Base-by-base conservation (phyloP, 2,113 vertebrate species). In the Tenrec ecaudatus region DNA sequence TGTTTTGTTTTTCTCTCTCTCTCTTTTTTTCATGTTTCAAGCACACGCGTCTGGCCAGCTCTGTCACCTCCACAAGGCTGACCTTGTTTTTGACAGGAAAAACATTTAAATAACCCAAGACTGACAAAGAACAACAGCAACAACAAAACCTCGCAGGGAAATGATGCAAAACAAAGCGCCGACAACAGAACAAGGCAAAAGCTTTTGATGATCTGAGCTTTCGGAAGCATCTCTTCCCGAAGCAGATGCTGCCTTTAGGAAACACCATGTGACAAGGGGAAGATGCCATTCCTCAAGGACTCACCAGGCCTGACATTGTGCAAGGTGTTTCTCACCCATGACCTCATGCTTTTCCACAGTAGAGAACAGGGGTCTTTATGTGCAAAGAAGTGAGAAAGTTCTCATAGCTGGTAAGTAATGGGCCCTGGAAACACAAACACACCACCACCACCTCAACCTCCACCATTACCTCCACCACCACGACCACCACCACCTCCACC, bases 1-100 rank as follows among this genome's bases (percentile, higher is more conserved):
- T 86, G 66, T 62, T 62, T 69, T 69, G 66, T 69, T 69, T 69
- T n/a, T 12, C 60, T 62, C 47, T 53, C 47, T 53, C 47, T 10
- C 9, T 53, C 9, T 53, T 53, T 53, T 96, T 91, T 95, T 36
- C 17, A n/a, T 87, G 47, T 89, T 95, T 94, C 75, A 95, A 91
- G 58, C 40, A 19, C 77, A 40, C 2, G 19, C 38, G 27, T 47
- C 2, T 29, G 81, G 84, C 27, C 29, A 17, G 29, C 19, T 8
- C 4, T 27, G 5, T 31, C 66, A 0, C 33, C 47, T 43, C 47
- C 81, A 31, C 10, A 27, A n/a, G 0, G 14, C 27, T 20, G 14
- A 68, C 78, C 57, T 84, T 93, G 66, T 90, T 92, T 95, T 84
- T 25, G 64, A 82, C n/a, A 58, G 81, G 90, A 62, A 77, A 85